Evolutionary conservation across 2,888 invertebrate species (phyloP).

Genomic region (Cephus pulcher): DNA sequence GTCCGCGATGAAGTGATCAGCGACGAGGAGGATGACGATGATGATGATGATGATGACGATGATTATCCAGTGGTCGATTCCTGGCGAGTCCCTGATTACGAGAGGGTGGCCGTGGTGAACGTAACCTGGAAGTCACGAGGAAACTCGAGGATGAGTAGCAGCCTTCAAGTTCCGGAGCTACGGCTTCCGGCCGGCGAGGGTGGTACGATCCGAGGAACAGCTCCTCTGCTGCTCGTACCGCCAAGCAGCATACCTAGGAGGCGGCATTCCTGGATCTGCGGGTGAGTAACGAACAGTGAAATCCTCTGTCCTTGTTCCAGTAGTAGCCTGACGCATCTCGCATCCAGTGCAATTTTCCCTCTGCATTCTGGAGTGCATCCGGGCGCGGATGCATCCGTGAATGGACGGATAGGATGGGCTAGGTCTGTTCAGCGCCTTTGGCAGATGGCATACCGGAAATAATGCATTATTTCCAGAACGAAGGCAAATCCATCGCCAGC

Average conservation of each 20-base stretch:
- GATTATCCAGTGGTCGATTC: conserved; percentile 35
- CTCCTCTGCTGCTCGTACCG: conserved; percentile 65
- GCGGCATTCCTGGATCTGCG: conserved; percentile 82
- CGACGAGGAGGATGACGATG: background rate
- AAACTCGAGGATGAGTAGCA: conserved; percentile 63
- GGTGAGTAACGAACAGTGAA: conserved; percentile 69
- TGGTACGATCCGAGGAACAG: conserved; percentile 53
- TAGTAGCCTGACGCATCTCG: no score
- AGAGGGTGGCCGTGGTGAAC: conserved; percentile 32
- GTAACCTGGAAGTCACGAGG: conserved; percentile 22
- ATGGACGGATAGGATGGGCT: no score
- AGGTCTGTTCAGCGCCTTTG: no score
- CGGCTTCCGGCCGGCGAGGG: conserved; percentile 70
- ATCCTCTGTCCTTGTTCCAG: conserved; percentile 3
- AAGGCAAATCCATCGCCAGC: no score
- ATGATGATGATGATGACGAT: conserved; percentile 24
- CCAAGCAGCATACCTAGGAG: conserved; percentile 72
- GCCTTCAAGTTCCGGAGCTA: conserved; percentile 77
- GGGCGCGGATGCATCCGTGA: no score
- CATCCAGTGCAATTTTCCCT: no score
- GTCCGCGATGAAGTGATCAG: no score
- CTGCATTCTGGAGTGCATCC: no score
- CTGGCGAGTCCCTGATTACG: conserved; percentile 32
- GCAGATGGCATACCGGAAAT: no score
- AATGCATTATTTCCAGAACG: no score